A percentile compares a stretch with the other conserved stretches of the same genome.
phyloP scores from a whole-genome alignment of 1,140 invertebrate species.

The Lepeophtheirus salmonis region DNA sequence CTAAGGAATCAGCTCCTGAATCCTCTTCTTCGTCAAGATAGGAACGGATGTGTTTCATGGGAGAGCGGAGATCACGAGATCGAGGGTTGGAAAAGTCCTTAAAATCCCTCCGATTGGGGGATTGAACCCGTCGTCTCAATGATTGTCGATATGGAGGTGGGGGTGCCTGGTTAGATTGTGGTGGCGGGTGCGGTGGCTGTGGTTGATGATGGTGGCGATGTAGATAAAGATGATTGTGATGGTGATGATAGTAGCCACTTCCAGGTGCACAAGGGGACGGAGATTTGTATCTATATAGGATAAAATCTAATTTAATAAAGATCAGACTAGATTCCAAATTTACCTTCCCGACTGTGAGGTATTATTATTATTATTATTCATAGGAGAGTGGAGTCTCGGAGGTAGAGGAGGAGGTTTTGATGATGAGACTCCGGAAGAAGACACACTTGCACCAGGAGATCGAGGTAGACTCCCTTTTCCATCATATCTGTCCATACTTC shows the following conservation, averaged over 20 bases:
- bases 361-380: no score
- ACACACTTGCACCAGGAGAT: neutral
- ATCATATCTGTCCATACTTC: neutral
- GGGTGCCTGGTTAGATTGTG: neutral
- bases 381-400: constrained; percentile 1
- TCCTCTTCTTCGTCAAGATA: constrained; percentile 14
- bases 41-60: constrained; percentile 11
- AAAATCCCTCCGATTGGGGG: constrained; percentile 12
- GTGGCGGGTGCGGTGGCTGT: neutral
- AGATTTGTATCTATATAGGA: constrained; percentile 15
- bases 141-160: neutral
- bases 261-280: constrained; percentile 1
- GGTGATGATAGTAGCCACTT: neutral
- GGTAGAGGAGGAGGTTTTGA: constrained; percentile 1
- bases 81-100: constrained; percentile 13
- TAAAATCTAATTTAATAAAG: no score
- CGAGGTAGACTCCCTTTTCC: neutral
- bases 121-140: constrained; percentile 14
- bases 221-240: no score
- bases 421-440: neutral
- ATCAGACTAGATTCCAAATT: no score
- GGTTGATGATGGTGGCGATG: constrained; percentile 5
- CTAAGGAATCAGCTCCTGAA: constrained; percentile 14
- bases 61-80: constrained; percentile 12
- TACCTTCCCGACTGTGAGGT: no score